Conservation (phyloP, 1,140 invertebrate species). For the Pseudomyrmex cubaensis region DNA sequence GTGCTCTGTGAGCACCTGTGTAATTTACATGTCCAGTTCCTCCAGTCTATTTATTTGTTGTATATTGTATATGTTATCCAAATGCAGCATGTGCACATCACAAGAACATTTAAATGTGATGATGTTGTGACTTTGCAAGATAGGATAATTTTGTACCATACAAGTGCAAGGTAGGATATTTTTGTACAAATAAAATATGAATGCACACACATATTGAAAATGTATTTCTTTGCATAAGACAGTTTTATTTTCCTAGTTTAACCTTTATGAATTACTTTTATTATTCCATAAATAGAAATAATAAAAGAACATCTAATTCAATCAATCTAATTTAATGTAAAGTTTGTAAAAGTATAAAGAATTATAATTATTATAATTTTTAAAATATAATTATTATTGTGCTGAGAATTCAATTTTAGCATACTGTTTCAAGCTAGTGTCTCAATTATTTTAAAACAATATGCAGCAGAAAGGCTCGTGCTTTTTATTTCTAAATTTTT, state of each 20-base stretch:
- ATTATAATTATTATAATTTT: too few relatives aligned
- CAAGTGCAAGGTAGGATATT: slow-evolving; percentile 7
- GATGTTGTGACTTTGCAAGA: slow-evolving; percentile 2
- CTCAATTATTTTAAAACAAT: too few relatives aligned
- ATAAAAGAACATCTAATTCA: too few relatives aligned
- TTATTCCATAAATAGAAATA: not conserved
- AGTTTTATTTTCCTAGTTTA: not conserved
- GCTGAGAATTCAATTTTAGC: too few relatives aligned
- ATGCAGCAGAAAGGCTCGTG: too few relatives aligned
- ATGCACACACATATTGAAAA: not conserved
- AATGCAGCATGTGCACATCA: slow-evolving; percentile 81
- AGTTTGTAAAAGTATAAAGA: too few relatives aligned
- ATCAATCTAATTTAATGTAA: too few relatives aligned
- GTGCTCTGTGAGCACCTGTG: slow-evolving; percentile 84
- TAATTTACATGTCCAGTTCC: slow-evolving; percentile 83
- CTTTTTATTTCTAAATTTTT: too few relatives aligned
- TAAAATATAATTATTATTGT: too few relatives aligned
- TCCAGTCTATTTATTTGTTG: slow-evolving; percentile 77
- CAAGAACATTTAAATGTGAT: slow-evolving; percentile 61
- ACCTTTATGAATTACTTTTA: not conserved
- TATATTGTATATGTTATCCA: slow-evolving; percentile 77
- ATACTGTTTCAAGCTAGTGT: too few relatives aligned
- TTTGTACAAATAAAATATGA: slow-evolving; percentile 2
- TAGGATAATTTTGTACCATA: slow-evolving; percentile 8
- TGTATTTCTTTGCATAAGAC: not conserved